These are phyloP conservation scores for Malacoraja senta DNA, from an alignment of 2,797 vertebrate genomes.

Conservation along the genomic window DNA sequence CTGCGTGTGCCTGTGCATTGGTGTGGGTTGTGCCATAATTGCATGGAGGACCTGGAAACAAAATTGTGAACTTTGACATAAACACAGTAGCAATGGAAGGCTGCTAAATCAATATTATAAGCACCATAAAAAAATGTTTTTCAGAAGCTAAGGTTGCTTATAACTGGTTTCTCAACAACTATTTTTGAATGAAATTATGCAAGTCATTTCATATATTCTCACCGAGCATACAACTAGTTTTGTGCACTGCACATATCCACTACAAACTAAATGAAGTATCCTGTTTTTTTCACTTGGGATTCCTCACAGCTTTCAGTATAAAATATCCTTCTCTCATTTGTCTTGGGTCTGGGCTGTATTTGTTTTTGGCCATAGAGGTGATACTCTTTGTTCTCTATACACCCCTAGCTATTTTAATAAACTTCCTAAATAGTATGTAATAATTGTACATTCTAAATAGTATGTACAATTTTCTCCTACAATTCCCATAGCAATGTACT, in stretches of 20 bases:
- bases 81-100: too few species aligned
- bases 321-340: slow-evolving; percentile 33
- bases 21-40: too few species aligned
- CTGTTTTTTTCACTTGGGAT: background rate
- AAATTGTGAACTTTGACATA: too few species aligned
- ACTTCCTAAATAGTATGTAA: background rate
- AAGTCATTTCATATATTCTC: background rate
- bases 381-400: background rate
- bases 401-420: slow-evolving; percentile 5
- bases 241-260: background rate
- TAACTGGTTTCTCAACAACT: background rate
- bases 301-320: background rate
- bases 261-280: background rate
- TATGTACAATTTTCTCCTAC: background rate
- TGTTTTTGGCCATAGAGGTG: slow-evolving; percentile 3
- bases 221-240: background rate
- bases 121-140: too few species aligned
- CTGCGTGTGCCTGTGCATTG: too few species aligned
- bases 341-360: slow-evolving; percentile 6
- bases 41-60: too few species aligned
- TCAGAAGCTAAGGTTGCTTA: background rate
- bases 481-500: background rate
- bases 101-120: too few species aligned
- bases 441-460: background rate
- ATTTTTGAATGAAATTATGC: background rate